Percentiles rank a stretch among this genome's conserved stretches.
These are phyloP conservation scores for Oligia latruncula DNA, from an alignment of 2,888 invertebrate genomes.

Conservation along the genomic window DNA sequence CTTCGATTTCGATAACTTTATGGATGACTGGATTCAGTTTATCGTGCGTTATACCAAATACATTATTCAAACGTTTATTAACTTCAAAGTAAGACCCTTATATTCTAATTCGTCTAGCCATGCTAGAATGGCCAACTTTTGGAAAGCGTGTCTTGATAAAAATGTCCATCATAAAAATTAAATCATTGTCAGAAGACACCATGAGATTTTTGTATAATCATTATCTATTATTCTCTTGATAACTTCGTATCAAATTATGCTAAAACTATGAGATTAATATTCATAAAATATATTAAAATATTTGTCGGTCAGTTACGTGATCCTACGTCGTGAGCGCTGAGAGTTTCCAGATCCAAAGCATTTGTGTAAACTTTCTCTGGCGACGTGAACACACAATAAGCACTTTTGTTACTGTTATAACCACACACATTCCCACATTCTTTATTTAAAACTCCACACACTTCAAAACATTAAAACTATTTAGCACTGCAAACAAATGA, in stretches of 20 bases:
- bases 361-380: conserved; percentile 76
- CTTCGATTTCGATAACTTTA: conserved; percentile 55
- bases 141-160: not conserved
- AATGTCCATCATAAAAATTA: not conserved
- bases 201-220: not conserved
- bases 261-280: not conserved
- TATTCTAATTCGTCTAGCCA: too few species aligned
- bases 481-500: conserved; percentile 32
- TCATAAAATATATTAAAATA: conserved; percentile 17
- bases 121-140: not conserved
- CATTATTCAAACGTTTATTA: conserved; percentile 2
- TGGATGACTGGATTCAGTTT: conserved; percentile 39
- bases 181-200: not conserved
- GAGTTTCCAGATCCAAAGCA: conserved; percentile 67
- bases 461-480: conserved; percentile 15
- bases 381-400: conserved; percentile 60
- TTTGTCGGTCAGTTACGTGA: conserved; percentile 43
- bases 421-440: conserved; percentile 43
- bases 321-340: conserved; percentile 54
- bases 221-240: not conserved
- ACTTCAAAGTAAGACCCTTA: too few species aligned
- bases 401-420: conserved; percentile 56
- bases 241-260: not conserved
- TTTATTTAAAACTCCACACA: conserved; percentile 32
- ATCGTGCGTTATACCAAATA: not conserved